These are phyloP conservation scores for Galaxea fascicularis DNA, from an alignment of 92 coral and sea anemone genomes.

Conservation along the genomic window DNA sequence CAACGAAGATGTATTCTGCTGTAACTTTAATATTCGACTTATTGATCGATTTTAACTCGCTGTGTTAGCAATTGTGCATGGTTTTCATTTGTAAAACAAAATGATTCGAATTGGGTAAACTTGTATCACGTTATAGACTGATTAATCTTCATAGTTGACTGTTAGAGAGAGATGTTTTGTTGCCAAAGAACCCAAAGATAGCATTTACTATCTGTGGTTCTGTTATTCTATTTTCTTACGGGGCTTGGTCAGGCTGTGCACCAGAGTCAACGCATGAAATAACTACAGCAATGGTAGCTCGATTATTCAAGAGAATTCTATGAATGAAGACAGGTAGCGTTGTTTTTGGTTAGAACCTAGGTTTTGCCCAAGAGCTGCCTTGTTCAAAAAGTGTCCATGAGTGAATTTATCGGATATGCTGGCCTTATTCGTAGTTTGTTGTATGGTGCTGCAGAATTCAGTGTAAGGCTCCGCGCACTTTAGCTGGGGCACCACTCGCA, in stretches of 20 bases:
- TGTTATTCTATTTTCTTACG: neutral
- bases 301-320: neutral
- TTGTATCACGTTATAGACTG: neutral
- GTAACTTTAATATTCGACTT: neutral
- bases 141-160: neutral
- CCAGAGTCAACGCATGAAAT: neutral
- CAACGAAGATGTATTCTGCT: neutral
- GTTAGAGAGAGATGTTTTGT: neutral
- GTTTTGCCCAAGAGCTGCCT: too few relatives aligned
- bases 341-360: too few relatives aligned
- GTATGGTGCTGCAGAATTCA: too few relatives aligned
- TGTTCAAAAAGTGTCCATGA: too few relatives aligned
- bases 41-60: neutral
- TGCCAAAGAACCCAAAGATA: neutral
- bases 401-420: too few relatives aligned
- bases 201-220: neutral
- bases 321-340: neutral
- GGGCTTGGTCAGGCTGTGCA: neutral
- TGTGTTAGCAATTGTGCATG: neutral
- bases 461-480: too few relatives aligned
- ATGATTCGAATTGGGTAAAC: neutral
- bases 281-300: neutral
- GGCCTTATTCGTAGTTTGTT: too few relatives aligned
- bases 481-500: too few relatives aligned
- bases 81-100: slow-evolving; percentile 11